phyloP scores from a whole-genome alignment of 2,797 vertebrate species.

The Scleropages formosus region DNA sequence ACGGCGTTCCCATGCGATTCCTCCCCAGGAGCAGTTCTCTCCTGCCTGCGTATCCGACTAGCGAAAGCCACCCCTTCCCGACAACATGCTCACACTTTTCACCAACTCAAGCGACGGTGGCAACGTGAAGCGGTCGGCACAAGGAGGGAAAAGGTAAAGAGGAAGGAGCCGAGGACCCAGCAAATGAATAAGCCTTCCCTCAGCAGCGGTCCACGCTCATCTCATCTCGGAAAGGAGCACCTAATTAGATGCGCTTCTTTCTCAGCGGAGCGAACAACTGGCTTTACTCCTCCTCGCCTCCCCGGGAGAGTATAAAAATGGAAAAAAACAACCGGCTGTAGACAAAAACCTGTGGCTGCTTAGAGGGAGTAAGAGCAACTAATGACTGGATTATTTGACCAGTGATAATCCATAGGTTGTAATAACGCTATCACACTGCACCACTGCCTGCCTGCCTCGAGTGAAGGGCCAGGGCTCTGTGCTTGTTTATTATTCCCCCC shows the following conservation, averaged over 20 bases:
- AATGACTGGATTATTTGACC: constrained; percentile 31
- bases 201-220: not conserved
- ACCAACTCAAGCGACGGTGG: constrained; percentile 14
- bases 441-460: constrained; percentile 20
- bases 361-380: not conserved
- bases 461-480: constrained; percentile 17
- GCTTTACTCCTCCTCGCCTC: not conserved
- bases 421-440: constrained; percentile 27
- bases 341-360: not conserved
- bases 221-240: constrained; percentile 13
- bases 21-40: constrained; percentile 28
- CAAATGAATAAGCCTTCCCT: constrained; percentile 1
- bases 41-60: constrained; percentile 27
- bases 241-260: constrained; percentile 15
- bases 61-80: constrained; percentile 23
- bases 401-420: constrained; percentile 33
- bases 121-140: constrained; percentile 4
- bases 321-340: not conserved
- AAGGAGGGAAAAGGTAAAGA: constrained; percentile 7
- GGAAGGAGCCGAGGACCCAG: not conserved
- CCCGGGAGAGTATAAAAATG: no score
- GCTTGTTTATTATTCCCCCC: not conserved
- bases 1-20: constrained; percentile 34
- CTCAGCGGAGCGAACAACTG: not conserved
- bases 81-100: constrained; percentile 26